These are phyloP conservation scores for Lingula anatina DNA, from an alignment of 2,888 invertebrate genomes.

Conservation along the genomic window DNA sequence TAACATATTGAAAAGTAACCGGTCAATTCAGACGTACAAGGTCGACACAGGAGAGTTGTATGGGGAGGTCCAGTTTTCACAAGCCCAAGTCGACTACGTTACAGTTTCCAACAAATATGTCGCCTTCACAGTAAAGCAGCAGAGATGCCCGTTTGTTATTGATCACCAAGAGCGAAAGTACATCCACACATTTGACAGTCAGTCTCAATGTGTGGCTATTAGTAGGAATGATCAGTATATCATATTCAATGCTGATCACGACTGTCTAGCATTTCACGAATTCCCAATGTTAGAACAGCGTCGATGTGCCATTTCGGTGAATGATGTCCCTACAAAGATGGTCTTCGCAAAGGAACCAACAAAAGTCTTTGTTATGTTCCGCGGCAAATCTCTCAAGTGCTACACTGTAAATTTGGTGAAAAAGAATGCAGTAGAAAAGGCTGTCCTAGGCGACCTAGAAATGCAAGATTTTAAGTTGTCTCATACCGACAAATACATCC, in stretches of 20 bases:
- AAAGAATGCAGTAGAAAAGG: slow-evolving; percentile 16
- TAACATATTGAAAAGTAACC: slow-evolving; percentile 28
- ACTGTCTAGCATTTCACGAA: slow-evolving; percentile 24
- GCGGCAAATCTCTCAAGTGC: slow-evolving; percentile 23
- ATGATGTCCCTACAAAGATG: slow-evolving; percentile 27
- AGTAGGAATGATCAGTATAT: slow-evolving; percentile 27
- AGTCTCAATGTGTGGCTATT: slow-evolving; percentile 29
- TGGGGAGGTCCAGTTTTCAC: slow-evolving; percentile 26
- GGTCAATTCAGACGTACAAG: slow-evolving; percentile 23
- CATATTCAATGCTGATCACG: slow-evolving; percentile 26
- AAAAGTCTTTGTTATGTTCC: slow-evolving; percentile 30
- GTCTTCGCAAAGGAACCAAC: slow-evolving; percentile 18
- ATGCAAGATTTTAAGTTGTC: slow-evolving; percentile 12
- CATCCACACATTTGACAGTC: slow-evolving; percentile 29
- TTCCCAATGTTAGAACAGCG: slow-evolving; percentile 36
- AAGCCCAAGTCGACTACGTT: slow-evolving; percentile 12
- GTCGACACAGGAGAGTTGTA: slow-evolving; percentile 30
- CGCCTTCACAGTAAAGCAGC: slow-evolving; percentile 26
- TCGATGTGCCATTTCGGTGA: slow-evolving; percentile 24
- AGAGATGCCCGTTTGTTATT: slow-evolving; percentile 30
- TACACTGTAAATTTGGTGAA: slow-evolving; percentile 25
- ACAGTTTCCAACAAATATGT: slow-evolving; percentile 29
- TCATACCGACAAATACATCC: slow-evolving; percentile 15
- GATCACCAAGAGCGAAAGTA: slow-evolving; percentile 27
- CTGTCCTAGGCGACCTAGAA: slow-evolving; percentile 29